Evolutionary conservation across 2,797 vertebrate species (phyloP).

Genomic region (Hemibagrus guttatus): DNA sequence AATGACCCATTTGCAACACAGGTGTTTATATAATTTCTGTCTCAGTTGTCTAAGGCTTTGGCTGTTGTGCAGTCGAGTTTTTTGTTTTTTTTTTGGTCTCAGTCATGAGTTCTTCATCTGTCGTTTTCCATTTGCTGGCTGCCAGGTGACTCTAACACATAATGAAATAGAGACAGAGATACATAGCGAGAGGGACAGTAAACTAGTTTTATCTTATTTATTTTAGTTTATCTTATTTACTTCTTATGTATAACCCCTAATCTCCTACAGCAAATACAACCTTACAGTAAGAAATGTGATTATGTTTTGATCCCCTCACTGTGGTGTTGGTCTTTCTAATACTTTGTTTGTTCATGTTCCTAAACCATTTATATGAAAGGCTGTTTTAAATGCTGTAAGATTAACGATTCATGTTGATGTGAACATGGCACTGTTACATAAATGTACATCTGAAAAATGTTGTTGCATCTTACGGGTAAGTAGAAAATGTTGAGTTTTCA

Average conservation of each 20-base stretch:
- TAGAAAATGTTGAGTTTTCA: not conserved
- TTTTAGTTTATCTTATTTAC: no score
- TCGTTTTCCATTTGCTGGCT: not conserved
- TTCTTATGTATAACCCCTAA: not conserved
- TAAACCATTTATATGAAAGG: not conserved
- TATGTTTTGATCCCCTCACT: not conserved
- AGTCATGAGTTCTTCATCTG: not conserved
- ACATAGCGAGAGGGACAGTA: not conserved
- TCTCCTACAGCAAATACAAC: not conserved
- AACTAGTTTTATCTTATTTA: no score
- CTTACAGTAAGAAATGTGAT: not conserved
- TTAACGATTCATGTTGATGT: not conserved
- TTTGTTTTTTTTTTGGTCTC: not conserved
- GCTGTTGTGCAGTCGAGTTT: not conserved
- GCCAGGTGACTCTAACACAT: not conserved
- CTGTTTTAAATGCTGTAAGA: not conserved
- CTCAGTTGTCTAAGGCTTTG: not conserved
- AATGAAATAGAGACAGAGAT: no score
- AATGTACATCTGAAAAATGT: not conserved
- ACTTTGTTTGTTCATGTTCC: not conserved
- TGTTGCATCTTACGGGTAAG: not conserved
- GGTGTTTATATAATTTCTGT: not conserved
- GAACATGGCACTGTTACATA: not conserved
- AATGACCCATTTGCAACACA: not conserved
- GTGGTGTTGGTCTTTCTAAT: not conserved